Conservation (phyloP, 2,888 invertebrate genomes). For the Esperia sulphurella region DNA sequence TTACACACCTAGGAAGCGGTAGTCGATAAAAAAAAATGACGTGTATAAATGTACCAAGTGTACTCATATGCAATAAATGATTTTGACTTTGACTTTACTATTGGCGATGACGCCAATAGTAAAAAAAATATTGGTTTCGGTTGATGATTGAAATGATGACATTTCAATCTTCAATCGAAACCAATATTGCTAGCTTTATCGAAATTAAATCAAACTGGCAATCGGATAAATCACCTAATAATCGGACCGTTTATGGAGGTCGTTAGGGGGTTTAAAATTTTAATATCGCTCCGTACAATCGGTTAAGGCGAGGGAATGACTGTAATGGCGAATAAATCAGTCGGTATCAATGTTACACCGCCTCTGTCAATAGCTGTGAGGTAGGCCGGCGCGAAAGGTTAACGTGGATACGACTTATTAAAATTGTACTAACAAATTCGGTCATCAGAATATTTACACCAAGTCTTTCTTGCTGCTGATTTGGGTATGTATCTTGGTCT, state of each 20-base stretch:
- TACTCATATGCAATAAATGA: too few species aligned
- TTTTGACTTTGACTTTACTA: too few species aligned
- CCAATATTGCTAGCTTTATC: slow-evolving; percentile 4
- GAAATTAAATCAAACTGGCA: slow-evolving; percentile 20
- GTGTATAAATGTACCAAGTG: too few species aligned
- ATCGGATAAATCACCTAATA: slow-evolving; percentile 25
- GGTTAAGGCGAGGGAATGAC: slow-evolving; percentile 56
- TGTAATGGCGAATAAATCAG: slow-evolving; percentile 75
- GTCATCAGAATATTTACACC: too few species aligned
- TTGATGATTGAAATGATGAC: too few species aligned
- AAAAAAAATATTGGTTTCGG: too few species aligned
- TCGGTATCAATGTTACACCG: slow-evolving; percentile 61
- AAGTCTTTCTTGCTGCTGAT: too few species aligned
- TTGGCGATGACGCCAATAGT: too few species aligned
- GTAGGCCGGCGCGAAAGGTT: slow-evolving; percentile 22
- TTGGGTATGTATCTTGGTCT: too few species aligned
- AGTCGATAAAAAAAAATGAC: too few species aligned
- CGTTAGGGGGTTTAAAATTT: slow-evolving; percentile 13
- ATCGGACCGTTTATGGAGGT: slow-evolving; percentile 8
- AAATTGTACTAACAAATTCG: neutral
- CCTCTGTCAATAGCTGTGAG: slow-evolving; percentile 69
- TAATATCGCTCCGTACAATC: slow-evolving; percentile 44
- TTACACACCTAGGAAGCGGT: too few species aligned
- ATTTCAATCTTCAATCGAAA: too few species aligned
- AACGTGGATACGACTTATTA: slow-evolving; percentile 36